Evolutionary conservation across 2,113 vertebrate species (phyloP).

Genomic region (Leucosticte australis): DNA sequence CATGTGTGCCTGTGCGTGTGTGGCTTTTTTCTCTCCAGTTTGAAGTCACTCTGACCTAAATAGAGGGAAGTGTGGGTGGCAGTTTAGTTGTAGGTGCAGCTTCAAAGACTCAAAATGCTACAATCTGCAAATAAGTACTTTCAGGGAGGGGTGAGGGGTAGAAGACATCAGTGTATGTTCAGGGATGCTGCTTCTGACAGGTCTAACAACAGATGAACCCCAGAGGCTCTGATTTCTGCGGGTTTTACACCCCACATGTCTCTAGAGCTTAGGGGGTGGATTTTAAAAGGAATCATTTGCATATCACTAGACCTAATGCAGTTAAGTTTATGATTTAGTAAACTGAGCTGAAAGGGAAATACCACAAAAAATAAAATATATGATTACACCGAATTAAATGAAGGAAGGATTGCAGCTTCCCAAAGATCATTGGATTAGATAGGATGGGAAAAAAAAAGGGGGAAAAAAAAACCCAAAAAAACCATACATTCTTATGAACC

Average conservation of each 20-base stretch:
- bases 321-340: slow-evolving; percentile 21
- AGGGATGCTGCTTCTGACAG: background rate
- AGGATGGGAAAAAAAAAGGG: rapidly evolving
- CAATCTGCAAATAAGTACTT: slow-evolving; percentile 5
- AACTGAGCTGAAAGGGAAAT: slow-evolving; percentile 22
- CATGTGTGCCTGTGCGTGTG: background rate
- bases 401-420: background rate
- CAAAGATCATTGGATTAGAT: background rate
- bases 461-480: background rate
- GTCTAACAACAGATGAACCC: background rate
- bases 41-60: slow-evolving; percentile 34
- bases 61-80: slow-evolving; percentile 25
- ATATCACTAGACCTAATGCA: background rate
- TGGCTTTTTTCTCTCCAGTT: background rate
- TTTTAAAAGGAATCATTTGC: slow-evolving; percentile 39
- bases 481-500: background rate
- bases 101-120: slow-evolving; percentile 40
- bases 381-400: background rate
- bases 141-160: background rate
- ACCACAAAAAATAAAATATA: background rate
- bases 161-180: background rate
- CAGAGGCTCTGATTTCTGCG: background rate
- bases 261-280: slow-evolving; percentile 28
- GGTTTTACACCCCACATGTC: background rate
- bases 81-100: slow-evolving; percentile 21